Base-by-base conservation (phyloP, 2,888 invertebrate genomes). In the Cephus runcator region DNA sequence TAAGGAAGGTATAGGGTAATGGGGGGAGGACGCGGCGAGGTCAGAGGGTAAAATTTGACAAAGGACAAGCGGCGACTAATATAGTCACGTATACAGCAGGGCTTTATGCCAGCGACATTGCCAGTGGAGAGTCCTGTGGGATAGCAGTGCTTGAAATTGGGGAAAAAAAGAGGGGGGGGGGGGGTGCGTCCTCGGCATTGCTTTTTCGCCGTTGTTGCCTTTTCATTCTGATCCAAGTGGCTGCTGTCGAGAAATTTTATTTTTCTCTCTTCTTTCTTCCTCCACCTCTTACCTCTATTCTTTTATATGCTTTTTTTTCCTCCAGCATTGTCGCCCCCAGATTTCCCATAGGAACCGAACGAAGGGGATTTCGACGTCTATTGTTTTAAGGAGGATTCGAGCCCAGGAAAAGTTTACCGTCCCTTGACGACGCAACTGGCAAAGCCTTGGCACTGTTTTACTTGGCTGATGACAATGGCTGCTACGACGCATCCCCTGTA, bases 341-440 rank as follows among this genome's bases (percentile, higher is more conserved):
- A 87, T 87, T 87, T 87, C 87, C 87, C 87, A 86, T 84, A 84
- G 87, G 87, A 85, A 82, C 82, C 83, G 81, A 83, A 82, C 85
- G 77, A 80, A 77, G 77, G 40, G 78, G 75, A 77, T 82, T 79
- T 77, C 69, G 33, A 12, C 69, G 69, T 69, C 69, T 33, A 33
- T 69, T 69, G 69, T 69, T 69, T 69, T 33, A 69, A 30, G 33
- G 15, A 69, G 69, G 30, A 69, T 15, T 4, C 15, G 15, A 40
- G 40, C 2, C 15, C 40, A 40, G 40, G 40, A 40, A 40, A 40
- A 40, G 15, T 40, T 40, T 40, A 40, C 40, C 40, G 40, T 40
- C 40, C 40, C 40, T 15, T 2, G 40, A 40, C 15, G 40, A 40
- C 6, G 40, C 40, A 15, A 40, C 40, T 40, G 40, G 4, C 40